A percentile compares a stretch with the other conserved stretches of the same genome.
Evolutionary conservation across 2,888 invertebrate species (phyloP).

Genomic region (Ochropleura leucogaster): DNA sequence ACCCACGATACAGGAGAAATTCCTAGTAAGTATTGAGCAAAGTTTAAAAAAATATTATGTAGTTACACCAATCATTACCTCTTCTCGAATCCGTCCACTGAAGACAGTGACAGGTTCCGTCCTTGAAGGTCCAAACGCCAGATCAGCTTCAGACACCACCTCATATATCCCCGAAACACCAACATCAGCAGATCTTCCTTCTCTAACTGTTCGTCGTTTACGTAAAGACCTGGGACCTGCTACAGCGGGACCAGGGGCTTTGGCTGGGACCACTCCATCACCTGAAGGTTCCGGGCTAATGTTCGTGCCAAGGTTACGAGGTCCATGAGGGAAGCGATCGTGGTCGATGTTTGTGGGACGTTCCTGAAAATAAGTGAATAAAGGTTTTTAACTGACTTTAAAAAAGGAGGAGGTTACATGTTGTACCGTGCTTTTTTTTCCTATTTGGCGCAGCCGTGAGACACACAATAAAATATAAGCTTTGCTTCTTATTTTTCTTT

Average conservation of each 20-base stretch:
- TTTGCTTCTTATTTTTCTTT: too few species aligned
- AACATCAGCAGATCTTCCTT: slow-evolving; percentile 95
- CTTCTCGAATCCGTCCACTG: slow-evolving; percentile 96
- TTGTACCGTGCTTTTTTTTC: too few species aligned
- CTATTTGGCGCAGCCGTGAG: too few species aligned
- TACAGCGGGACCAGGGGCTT: slow-evolving; percentile 87
- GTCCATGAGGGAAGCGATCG: slow-evolving; percentile 95
- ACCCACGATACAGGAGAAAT: too few species aligned
- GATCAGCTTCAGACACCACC: slow-evolving; percentile 97
- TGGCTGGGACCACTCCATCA: slow-evolving; percentile 88
- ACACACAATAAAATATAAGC: too few species aligned
- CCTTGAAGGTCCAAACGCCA: slow-evolving; percentile 96
- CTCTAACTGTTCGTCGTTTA: slow-evolving; percentile 92
- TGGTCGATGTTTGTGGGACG: slow-evolving; percentile 90
- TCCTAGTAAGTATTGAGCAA: neutral
- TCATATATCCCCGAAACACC: slow-evolving; percentile 97
- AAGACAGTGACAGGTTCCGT: slow-evolving; percentile 95
- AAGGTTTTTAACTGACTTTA: neutral
- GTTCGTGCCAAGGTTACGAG: slow-evolving; percentile 91
- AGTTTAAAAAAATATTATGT: neutral
- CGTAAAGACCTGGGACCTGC: slow-evolving; percentile 90
- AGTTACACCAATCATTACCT: slow-evolving; percentile 79
- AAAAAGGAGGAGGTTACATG: too few species aligned
- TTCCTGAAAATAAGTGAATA: slow-evolving; percentile 76
- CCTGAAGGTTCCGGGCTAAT: slow-evolving; percentile 81